Evolutionary conservation across 2,888 invertebrate genomes (phyloP), one percentile per base, ranked within the genome.

Genomic region (Diadegma fenestrale): DNA sequence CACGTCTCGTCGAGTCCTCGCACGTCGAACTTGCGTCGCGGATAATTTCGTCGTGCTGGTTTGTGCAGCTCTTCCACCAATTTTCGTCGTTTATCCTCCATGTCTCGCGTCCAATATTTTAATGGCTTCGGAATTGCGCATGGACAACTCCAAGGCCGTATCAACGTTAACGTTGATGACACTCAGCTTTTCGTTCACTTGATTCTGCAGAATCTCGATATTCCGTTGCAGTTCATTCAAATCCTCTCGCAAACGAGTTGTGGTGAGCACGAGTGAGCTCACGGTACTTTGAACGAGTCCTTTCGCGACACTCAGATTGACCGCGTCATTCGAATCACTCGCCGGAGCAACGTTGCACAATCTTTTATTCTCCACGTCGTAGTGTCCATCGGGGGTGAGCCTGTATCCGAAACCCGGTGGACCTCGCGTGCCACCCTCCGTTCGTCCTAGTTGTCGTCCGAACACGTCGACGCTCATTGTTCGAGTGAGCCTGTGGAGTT

Each of bases 1-100:
- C 92, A 94, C 19, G 93, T 88, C 86, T 94, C 93, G 89, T 94
- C 91, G 8, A 94, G 87, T 64, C 91, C 93, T 86, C 92, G 92
- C 58, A 92, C 88, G 26, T 92, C 89, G 43, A 92, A 91, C 64
- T 87, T 77, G 73, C 93, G 87, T 30, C 93, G 88, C 41, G 85
- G 87, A 89, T 92, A 93, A 89, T 94, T 94, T 84, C 87, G 88
- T 68, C 93, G 87, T 45, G 91, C 93, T 33, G 91, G 89, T 88
- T 48, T 89, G 89, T 94, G n/a, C n/a, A n/a, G n/a, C n/a, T n/a
- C n/a, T n/a, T n/a, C n/a, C n/a, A n/a, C n/a, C n/a, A n/a, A n/a
- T 17, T 82, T 78, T 4, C 33, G 51, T n/a, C 54, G 63, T 64
- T n/a, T 14, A 48, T 48, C 6, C 48, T 48, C 48, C 51, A 64